These are phyloP conservation scores for Octomys mimax DNA, from an alignment of 2,797 vertebrate species.

Conservation along the genomic window DNA sequence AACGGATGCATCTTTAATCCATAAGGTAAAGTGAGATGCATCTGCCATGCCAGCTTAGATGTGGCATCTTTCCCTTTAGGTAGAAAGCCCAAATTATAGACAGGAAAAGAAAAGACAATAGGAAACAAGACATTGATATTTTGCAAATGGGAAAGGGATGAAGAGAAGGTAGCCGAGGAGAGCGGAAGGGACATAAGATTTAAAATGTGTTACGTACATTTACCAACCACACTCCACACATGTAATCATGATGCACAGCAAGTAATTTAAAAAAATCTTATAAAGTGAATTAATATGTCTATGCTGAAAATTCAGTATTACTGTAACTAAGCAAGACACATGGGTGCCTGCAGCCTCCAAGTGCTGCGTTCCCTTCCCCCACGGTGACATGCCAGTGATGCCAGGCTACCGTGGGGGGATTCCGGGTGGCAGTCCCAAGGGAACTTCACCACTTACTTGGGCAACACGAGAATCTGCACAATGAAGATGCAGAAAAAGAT, in stretches of 20 bases:
- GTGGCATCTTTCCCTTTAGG: neutral
- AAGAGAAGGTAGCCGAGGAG: neutral
- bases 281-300: neutral
- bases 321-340: neutral
- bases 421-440: fast-evolving
- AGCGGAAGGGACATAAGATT: neutral
- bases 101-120: neutral
- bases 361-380: fast-evolving
- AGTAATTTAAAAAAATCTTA: neutral
- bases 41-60: neutral
- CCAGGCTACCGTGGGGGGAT: neutral
- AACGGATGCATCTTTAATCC: neutral
- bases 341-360: neutral
- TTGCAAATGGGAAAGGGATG: neutral
- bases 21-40: neutral
- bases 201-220: neutral
- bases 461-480: slow-evolving; percentile 96
- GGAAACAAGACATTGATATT: neutral
- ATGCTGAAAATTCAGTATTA: neutral
- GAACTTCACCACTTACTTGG: slow-evolving; percentile 92
- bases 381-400: fast-evolving
- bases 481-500: slow-evolving; percentile 98
- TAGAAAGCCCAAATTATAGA: neutral
- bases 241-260: neutral
- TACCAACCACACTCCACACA: neutral